Evolutionary conservation across 2,888 invertebrate genomes (phyloP), one percentile per base, ranked within the genome.

Genomic region (Agrenia bidenticulata): DNA sequence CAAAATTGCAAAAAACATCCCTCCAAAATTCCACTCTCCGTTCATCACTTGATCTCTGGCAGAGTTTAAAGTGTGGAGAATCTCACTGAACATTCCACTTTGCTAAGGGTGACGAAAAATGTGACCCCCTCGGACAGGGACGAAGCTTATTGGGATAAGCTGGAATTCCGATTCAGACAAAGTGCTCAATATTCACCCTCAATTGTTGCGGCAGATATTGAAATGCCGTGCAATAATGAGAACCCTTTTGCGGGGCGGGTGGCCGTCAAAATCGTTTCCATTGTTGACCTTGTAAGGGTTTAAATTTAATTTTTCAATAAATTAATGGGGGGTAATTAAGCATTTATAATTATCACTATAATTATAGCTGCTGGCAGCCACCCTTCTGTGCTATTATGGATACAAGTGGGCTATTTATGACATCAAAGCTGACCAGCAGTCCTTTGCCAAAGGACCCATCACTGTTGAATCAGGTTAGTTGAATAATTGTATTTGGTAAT

Each of bases 371-470:
- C 49, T 72, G 51, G 72, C 72, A 23, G 70, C 72, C 21, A 72
- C 70, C 64, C 67, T 72, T 21, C 68, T 72, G 15, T 72, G 72
- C 63, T 72, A 70, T 37, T 72, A 72, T 32, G 63, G 67, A 15
- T 70, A 70, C 19, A 70, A 70, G 41, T 70, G 72, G 72, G 57
- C 63, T 13, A 64, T 66, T 1, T 68, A 70, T 49, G 68, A 68
- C 21, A 37, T 54, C 39, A 65, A 57, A 39, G 11, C 53, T 24
- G 56, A 53, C 15, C n/a, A 19, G 45, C 19, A 13, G 23, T 19
- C 37, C 17, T 17, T 54, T 51, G 54, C 32, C 42, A 72, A 69
- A 49, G 72, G 72, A 5, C 72, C 72, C n/a, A 66, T 69, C 13
- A 69, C 69, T 17, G 17, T 72, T 11, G 72, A 72, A 55, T 69